Conservation (phyloP, 1,140 invertebrate species). For the Acromyrmex charruanus region DNA sequence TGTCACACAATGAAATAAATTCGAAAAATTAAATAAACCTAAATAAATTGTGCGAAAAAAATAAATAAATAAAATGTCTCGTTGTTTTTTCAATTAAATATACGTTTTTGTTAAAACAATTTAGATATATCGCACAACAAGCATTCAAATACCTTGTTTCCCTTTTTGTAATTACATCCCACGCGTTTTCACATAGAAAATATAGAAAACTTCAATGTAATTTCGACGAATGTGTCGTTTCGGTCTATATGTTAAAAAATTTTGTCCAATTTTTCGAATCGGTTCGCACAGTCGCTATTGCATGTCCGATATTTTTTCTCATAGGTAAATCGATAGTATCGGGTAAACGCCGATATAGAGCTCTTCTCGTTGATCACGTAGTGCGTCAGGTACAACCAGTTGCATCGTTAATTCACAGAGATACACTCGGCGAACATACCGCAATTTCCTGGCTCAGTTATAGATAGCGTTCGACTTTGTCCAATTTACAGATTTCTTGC, state of each 20-base stretch:
- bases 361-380: slow-evolving; percentile 33
- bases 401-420: slow-evolving; percentile 63
- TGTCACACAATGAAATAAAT: not conserved
- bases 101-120: slow-evolving; percentile 27
- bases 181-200: slow-evolving; percentile 5
- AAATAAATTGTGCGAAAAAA: not conserved
- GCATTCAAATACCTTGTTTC: not conserved
- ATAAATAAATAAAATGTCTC: not conserved
- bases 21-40: not conserved
- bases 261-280: slow-evolving; percentile 38
- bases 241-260: slow-evolving; percentile 43
- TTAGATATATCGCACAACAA: not conserved
- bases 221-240: slow-evolving; percentile 27
- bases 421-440: slow-evolving; percentile 42
- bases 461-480: slow-evolving; percentile 42
- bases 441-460: slow-evolving; percentile 16
- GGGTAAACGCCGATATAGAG: slow-evolving; percentile 38
- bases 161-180: not conserved
- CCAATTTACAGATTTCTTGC: slow-evolving; percentile 48
- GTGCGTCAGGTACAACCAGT: slow-evolving; percentile 40
- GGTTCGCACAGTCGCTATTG: not conserved
- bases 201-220: not conserved
- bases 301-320: slow-evolving; percentile 30
- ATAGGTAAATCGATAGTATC: slow-evolving; percentile 37
- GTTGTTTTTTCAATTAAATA: slow-evolving; percentile 20